A percentile compares a stretch with the other conserved stretches of the same genome.
These are phyloP conservation scores for Vipera latastei DNA, from an alignment of 2,797 vertebrate species.

Conservation along the genomic window DNA sequence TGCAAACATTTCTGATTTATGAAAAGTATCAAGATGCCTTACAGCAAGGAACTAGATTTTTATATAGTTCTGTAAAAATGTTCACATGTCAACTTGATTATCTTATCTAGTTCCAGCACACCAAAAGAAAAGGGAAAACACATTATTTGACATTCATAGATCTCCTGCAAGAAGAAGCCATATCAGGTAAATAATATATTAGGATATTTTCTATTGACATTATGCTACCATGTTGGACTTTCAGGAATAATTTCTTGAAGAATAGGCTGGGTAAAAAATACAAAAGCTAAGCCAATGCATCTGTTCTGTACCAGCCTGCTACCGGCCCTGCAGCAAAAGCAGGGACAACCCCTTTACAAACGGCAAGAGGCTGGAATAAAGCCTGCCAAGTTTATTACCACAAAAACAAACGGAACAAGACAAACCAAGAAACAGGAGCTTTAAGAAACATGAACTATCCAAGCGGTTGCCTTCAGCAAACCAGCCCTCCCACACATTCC, in stretches of 20 bases:
- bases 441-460: too few relatives aligned
- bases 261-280: not conserved
- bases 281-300: not conserved
- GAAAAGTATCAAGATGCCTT: not conserved
- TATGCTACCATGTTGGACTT: not conserved
- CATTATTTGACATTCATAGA: constrained; percentile 95
- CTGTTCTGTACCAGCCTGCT: too few relatives aligned
- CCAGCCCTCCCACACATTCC: too few relatives aligned
- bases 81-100: constrained; percentile 21
- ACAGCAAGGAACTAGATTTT: not conserved
- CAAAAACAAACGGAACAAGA: too few relatives aligned
- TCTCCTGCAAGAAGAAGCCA: constrained; percentile 99
- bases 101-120: constrained; percentile 87
- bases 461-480: too few relatives aligned
- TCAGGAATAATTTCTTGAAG: not conserved
- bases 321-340: too few relatives aligned
- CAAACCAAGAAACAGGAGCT: too few relatives aligned
- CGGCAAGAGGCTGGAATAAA: too few relatives aligned
- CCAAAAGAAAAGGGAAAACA: constrained; percentile 93
- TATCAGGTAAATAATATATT: constrained; percentile 81
- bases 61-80: not conserved
- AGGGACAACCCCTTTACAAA: too few relatives aligned
- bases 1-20: not conserved
- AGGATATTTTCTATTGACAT: not conserved
- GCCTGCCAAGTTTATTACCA: too few relatives aligned